A percentile compares a stretch with the other conserved stretches of the same genome.
Conservation (phyloP, 2,797 vertebrate species). For the Crocodylus rhombifer region DNA sequence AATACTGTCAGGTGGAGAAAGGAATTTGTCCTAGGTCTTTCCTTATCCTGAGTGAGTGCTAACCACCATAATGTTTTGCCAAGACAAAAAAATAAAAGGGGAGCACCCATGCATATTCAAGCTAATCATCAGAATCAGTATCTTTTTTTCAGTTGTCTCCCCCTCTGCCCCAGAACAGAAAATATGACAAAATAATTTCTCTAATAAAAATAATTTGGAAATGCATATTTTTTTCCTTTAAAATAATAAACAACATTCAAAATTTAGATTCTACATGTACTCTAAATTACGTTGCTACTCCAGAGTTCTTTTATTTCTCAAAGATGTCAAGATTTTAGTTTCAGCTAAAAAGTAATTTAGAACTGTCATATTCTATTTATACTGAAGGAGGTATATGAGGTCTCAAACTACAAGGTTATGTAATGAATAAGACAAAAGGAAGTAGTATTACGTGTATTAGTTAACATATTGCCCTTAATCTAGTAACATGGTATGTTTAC, state of each 20-base stretch:
- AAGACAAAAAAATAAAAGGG: too few species aligned
- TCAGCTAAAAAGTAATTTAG: neutral
- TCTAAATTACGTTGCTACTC: neutral
- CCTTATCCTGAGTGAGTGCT: too few species aligned
- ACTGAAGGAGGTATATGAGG: neutral
- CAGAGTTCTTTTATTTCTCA: neutral
- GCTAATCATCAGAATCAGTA: too few species aligned
- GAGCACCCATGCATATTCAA: too few species aligned
- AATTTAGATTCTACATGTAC: neutral
- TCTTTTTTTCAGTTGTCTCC: neutral
- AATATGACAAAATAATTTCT: neutral
- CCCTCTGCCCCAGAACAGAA: neutral
- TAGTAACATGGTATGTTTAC: neutral
- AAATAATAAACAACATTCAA: neutral
- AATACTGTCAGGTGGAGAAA: too few species aligned
- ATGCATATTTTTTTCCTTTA: neutral
- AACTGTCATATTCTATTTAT: neutral
- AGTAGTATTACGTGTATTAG: neutral
- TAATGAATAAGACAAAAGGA: neutral
- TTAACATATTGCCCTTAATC: neutral
- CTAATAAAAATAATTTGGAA: neutral
- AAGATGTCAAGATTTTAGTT: neutral
- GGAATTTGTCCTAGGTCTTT: too few species aligned
- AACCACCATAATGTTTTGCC: too few species aligned
- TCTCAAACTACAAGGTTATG: slow-evolving; percentile 19